phyloP scores from a whole-genome alignment of 1,140 invertebrate species.

The Lanistes nyassanus region DNA sequence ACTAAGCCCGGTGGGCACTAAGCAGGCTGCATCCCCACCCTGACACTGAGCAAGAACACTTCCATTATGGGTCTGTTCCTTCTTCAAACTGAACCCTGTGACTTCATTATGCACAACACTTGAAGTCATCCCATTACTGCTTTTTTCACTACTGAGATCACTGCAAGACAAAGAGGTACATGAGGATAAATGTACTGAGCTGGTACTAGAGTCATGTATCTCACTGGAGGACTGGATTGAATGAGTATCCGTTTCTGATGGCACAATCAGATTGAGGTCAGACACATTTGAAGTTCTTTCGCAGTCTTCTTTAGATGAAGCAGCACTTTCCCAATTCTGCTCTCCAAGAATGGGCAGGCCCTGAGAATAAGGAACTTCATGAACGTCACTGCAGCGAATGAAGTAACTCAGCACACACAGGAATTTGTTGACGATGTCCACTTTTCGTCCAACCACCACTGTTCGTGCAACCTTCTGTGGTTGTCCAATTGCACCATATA shows the following conservation, averaged over 20 bases:
- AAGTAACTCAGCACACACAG: constrained; percentile 81
- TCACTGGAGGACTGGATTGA: constrained; percentile 38
- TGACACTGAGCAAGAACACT: too few species aligned
- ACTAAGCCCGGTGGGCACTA: too few species aligned
- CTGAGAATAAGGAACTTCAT: constrained; percentile 60
- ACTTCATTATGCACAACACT: too few species aligned
- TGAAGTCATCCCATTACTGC: neutral
- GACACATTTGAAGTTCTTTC: too few species aligned
- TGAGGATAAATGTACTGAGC: too few species aligned
- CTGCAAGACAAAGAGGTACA: neutral
- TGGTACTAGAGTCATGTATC: constrained; percentile 37
- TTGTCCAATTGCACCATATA: constrained; percentile 83
- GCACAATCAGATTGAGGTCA: too few species aligned
- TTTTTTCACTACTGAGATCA: neutral
- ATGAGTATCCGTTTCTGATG: neutral
- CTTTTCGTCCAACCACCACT: constrained; percentile 78
- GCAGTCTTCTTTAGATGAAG: too few species aligned
- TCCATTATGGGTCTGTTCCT: too few species aligned
- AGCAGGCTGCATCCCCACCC: too few species aligned
- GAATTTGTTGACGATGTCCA: constrained; percentile 72
- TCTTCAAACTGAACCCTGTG: too few species aligned
- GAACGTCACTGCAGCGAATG: constrained; percentile 80
- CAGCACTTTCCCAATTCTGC: constrained; percentile 17
- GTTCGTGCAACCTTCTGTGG: constrained; percentile 81
- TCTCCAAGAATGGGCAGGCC: constrained; percentile 47